These are phyloP conservation scores for Callinectes sapidus DNA, from an alignment of 2,888 invertebrate genomes.

Conservation along the genomic window DNA sequence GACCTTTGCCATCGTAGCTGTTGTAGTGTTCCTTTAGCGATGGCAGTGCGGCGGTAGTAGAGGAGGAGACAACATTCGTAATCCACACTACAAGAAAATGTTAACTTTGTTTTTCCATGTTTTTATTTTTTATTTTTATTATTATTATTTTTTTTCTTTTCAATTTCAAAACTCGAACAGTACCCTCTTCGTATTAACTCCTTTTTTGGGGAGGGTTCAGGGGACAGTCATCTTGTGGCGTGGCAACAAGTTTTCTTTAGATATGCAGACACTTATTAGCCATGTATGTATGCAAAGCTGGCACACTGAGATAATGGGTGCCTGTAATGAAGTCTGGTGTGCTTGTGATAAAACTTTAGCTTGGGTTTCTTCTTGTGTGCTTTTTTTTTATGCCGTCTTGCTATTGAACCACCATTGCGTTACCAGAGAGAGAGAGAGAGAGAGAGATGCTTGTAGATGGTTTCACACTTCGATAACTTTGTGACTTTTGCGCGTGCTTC, in stretches of 20 bases:
- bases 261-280: neutral
- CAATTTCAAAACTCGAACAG: neutral
- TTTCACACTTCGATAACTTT: neutral
- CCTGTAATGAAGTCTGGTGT: neutral
- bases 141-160: too few relatives aligned
- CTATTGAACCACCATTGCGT: neutral
- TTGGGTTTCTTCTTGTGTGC: neutral
- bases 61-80: neutral
- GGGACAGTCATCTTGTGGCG: neutral
- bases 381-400: neutral
- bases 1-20: constrained; percentile 13
- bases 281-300: neutral
- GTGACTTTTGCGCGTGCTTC: neutral
- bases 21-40: neutral
- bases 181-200: too few relatives aligned
- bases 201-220: neutral
- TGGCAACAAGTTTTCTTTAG: neutral
- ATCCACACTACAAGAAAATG: neutral
- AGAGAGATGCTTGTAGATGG: neutral
- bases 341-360: neutral
- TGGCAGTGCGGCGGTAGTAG: neutral
- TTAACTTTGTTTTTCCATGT: too few relatives aligned
- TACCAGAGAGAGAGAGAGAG: neutral
- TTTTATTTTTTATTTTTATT: too few relatives aligned
- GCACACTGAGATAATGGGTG: neutral